Evolutionary conservation across 2,797 vertebrate genomes (phyloP).

Genomic region (Cuniculus paca): DNA sequence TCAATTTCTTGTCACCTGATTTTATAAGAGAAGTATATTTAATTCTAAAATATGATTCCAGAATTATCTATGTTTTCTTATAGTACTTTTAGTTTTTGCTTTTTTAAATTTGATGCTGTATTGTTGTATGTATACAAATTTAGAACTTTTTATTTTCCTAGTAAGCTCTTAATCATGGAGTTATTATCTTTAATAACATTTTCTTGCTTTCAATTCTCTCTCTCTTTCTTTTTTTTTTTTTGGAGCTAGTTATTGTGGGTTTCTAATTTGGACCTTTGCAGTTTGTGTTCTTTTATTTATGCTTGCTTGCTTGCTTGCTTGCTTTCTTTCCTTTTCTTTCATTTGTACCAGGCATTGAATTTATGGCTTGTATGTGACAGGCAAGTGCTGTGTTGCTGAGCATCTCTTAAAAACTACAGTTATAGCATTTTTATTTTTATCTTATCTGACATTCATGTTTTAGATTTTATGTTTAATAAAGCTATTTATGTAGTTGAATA

Average conservation of each 20-base stretch:
- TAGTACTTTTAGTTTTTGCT: neutral
- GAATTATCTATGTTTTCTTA: neutral
- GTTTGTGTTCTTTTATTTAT: neutral
- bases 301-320: too few species aligned
- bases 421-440: neutral
- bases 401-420: neutral
- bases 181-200: neutral
- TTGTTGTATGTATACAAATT: slow-evolving; percentile 1
- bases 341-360: too few species aligned
- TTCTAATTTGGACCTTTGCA: neutral
- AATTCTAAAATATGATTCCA: neutral
- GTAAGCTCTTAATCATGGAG: neutral
- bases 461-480: neutral
- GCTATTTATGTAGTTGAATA: neutral
- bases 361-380: too few species aligned
- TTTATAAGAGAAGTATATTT: neutral
- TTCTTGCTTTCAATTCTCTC: slow-evolving; percentile 14
- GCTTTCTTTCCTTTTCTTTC: too few species aligned
- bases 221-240: too few species aligned
- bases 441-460: neutral
- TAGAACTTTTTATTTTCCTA: neutral
- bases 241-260: neutral
- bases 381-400: too few species aligned
- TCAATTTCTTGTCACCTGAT: neutral
- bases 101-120: neutral